A percentile compares a stretch with the other conserved stretches of the same genome.
Conservation (phyloP, 2,888 invertebrate genomes). For the Ochlodes sylvanus region DNA sequence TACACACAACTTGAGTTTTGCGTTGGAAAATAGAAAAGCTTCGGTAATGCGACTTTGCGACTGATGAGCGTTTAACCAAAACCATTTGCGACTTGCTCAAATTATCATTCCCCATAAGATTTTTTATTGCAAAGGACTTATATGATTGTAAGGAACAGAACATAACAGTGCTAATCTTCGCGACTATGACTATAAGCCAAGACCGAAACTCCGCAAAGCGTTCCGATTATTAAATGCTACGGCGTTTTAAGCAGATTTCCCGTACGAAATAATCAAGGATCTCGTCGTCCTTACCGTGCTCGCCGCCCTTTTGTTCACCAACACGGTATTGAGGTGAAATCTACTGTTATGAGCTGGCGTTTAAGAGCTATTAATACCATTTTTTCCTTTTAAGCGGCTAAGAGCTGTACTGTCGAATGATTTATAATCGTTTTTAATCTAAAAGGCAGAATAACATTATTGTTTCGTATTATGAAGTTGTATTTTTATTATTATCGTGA, state of each 20-base stretch:
- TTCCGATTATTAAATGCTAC: neutral
- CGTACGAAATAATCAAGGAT: slow-evolving; percentile 18
- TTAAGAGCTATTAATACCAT: slow-evolving; percentile 7
- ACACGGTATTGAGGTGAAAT: slow-evolving; percentile 14
- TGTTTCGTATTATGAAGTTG: too few relatives aligned
- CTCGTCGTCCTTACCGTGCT: slow-evolving; percentile 11
- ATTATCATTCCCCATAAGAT: too few relatives aligned
- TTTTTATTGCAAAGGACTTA: too few relatives aligned
- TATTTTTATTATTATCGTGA: too few relatives aligned
- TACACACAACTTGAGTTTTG: too few relatives aligned
- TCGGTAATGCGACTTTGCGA: too few relatives aligned
- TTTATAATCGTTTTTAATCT: neutral
- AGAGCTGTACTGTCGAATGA: neutral
- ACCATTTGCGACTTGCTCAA: too few relatives aligned
- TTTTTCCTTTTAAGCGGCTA: neutral
- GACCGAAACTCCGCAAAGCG: neutral
- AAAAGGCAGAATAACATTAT: neutral
- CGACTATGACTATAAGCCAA: neutral
- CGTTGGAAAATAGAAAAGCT: too few relatives aligned
- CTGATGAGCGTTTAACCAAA: too few relatives aligned
- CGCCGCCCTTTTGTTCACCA: slow-evolving; percentile 13
- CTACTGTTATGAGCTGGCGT: slow-evolving; percentile 3
- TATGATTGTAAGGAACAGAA: too few relatives aligned
- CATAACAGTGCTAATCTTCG: too few relatives aligned
- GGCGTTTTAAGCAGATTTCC: slow-evolving; percentile 7